Evolutionary conservation across 2,888 invertebrate species (phyloP).

Genomic region (Adelphocoris suturalis): DNA sequence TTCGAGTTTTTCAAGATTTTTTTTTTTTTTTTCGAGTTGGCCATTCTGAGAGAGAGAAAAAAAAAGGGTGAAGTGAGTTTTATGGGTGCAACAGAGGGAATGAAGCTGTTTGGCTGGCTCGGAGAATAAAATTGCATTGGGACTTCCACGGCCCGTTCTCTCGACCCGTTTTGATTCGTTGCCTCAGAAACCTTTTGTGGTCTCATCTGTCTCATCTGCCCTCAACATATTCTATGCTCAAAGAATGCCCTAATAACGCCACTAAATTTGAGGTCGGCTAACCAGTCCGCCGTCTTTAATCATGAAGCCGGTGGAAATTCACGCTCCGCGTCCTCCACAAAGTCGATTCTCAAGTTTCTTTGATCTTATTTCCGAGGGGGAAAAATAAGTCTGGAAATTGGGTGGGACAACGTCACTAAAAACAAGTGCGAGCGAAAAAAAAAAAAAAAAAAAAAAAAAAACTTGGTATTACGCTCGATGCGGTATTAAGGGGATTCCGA

Average conservation of each 20-base stretch:
- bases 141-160: slow-evolving; percentile 23
- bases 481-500: background rate
- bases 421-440: background rate
- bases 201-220: background rate
- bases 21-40: background rate
- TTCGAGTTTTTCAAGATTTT: slow-evolving; percentile 55
- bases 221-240: slow-evolving; percentile 22
- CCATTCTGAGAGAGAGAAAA: slow-evolving; percentile 18
- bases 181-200: slow-evolving; percentile 40
- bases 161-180: slow-evolving; percentile 58
- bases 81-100: slow-evolving; percentile 44
- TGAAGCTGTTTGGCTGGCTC: slow-evolving; percentile 38
- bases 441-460: background rate
- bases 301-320: slow-evolving; percentile 13
- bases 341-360: slow-evolving; percentile 20
- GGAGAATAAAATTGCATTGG: slow-evolving; percentile 62
- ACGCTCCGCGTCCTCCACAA: slow-evolving; percentile 3
- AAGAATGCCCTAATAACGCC: slow-evolving; percentile 30
- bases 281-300: background rate
- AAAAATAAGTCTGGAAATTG: slow-evolving; percentile 4
- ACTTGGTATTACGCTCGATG: background rate
- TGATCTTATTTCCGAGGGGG: slow-evolving; percentile 17
- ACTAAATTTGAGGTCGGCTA: slow-evolving; percentile 14
- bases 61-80: slow-evolving; percentile 48
- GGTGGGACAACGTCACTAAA: background rate